Conservation (phyloP, 92 coral and sea anemone species). For the Parazoanthus swiftii region DNA sequence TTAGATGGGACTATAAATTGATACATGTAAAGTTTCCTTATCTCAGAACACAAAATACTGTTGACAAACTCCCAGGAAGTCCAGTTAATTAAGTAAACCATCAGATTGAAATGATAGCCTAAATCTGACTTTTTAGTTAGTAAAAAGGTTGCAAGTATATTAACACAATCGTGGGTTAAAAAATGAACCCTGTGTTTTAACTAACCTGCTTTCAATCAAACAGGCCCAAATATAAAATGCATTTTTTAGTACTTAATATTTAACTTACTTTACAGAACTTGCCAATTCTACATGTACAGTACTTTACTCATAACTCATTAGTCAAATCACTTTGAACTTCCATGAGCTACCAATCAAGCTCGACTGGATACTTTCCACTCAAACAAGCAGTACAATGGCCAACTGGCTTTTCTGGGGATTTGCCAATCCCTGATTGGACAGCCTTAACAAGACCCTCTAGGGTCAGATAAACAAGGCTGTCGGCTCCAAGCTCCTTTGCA, state of each 20-base stretch:
- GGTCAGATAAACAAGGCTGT: conserved; percentile 82
- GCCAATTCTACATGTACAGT: neutral
- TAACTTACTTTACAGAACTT: neutral
- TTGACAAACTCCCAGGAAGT: too few species aligned
- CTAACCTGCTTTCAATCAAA: too few species aligned
- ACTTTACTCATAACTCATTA: neutral
- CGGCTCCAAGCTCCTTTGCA: conserved; percentile 78
- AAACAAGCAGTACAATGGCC: conserved; percentile 96
- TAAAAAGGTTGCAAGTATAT: too few species aligned
- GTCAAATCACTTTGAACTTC: neutral
- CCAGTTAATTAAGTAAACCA: too few species aligned
- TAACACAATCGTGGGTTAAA: too few species aligned
- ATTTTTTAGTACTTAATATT: too few species aligned
- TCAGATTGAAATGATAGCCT: too few species aligned
- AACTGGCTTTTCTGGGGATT: conserved; percentile 42
- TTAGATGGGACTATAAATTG: too few species aligned
- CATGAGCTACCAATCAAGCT: conserved; percentile 78
- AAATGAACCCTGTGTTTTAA: too few species aligned
- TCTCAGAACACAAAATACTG: too few species aligned
- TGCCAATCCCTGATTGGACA: conserved; percentile 72
- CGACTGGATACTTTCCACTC: conserved; percentile 90
- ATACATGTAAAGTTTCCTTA: too few species aligned
- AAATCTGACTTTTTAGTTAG: too few species aligned
- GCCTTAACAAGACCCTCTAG: conserved; percentile 89
- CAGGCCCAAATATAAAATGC: neutral